A percentile compares a stretch with the other conserved stretches of the same genome.
Conservation (phyloP, 2,113 vertebrate species). For the Amazona vittata region DNA sequence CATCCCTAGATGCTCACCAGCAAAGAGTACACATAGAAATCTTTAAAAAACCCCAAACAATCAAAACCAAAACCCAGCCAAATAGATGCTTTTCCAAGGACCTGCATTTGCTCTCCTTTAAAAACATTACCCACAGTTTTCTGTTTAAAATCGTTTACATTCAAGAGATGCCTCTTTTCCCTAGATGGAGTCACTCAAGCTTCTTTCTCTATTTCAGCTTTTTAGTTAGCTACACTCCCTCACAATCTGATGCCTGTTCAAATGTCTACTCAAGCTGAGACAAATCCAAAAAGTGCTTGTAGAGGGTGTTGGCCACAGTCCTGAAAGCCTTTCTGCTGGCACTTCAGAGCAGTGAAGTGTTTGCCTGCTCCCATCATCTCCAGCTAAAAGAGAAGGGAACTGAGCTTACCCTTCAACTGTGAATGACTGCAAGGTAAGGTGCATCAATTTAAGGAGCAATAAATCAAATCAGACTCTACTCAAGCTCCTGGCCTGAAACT, state of each 20-base stretch:
- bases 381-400: background rate
- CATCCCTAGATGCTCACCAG: background rate
- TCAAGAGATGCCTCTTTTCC: background rate
- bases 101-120: background rate
- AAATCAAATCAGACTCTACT: background rate
- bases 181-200: background rate
- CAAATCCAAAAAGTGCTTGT: constrained; percentile 26
- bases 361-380: background rate
- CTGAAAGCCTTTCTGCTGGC: constrained; percentile 24
- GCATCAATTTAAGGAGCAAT: background rate
- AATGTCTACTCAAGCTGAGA: constrained; percentile 19
- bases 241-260: background rate
- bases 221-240: background rate
- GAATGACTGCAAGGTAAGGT: background rate
- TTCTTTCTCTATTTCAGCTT: constrained; percentile 2
- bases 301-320: background rate
- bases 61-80: background rate
- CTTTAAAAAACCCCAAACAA: background rate
- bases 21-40: background rate
- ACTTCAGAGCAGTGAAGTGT: constrained; percentile 32
- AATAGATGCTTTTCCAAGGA: background rate
- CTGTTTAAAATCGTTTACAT: background rate
- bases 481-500: background rate
- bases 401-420: background rate
- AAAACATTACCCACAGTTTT: background rate